Base-by-base conservation (phyloP, 1,140 invertebrate species). In the Drosophila tristis region DNA sequence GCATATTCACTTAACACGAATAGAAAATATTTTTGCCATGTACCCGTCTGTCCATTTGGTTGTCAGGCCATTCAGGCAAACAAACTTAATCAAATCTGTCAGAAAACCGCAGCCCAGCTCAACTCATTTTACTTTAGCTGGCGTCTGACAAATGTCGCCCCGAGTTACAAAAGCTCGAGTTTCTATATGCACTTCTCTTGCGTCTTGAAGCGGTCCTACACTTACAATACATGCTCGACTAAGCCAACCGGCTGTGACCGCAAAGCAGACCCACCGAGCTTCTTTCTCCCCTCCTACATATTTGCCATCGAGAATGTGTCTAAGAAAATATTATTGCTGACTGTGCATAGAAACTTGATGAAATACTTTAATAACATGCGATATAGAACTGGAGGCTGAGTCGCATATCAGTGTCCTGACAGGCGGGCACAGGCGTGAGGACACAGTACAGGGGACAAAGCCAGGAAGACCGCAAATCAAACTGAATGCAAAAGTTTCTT, bases 271-370 rank as follows among this genome's bases (percentile, higher is more conserved):
- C 31, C 23, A 25, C 23, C 11, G 35, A 39, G 11, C 35, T 4
- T 2, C 11, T 5, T 4, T 13, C 35, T 39, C 11, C 35, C 11
- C 35, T 5, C 61, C n/a, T 31, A 61, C 35, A 9, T 49, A 44
- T 65, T 45, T 78, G 64, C 50, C 56, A 49, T 53, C 45, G 35
- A 48, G 58, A 81, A 87, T 87, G 78, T 82, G 65, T 72, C 74
- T 86, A 75, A 81, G 82, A 86, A 68, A 86, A 86, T 86, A 86
- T 86, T 86, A 78, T 89, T 87, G 78, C 78, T 82, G 82, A 81
- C 74, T 78, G 51, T 78, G 82, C 80, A 78, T 48, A 47, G 49
- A 11, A 57, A 81, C 61, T 54, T 77, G 63, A 79, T 84, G 80
- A 85, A 67, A 64, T 84, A 58, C 76, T 74, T 63, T 50, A 72